Evolutionary conservation across 2,888 invertebrate genomes (phyloP).

Genomic region (Thymelicus sylvestris): DNA sequence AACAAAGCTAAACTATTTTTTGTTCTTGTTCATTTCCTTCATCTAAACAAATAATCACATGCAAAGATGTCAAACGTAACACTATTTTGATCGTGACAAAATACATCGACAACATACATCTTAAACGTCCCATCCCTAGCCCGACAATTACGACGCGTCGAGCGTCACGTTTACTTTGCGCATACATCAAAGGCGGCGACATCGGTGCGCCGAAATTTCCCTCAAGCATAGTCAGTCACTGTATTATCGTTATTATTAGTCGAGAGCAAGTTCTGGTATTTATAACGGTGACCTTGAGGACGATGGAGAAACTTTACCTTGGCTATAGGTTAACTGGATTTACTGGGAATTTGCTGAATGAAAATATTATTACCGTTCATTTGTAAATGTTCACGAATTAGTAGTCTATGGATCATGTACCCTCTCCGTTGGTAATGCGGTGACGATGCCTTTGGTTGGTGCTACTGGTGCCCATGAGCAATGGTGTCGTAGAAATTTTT

Average conservation of each 20-base stretch:
- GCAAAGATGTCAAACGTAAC: no score
- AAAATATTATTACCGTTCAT: no score
- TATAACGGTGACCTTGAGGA: not conserved
- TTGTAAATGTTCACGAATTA: no score
- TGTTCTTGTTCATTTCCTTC: no score
- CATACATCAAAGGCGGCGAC: constrained; percentile 67
- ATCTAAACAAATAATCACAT: no score
- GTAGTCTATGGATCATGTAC: no score
- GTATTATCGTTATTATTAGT: constrained; percentile 39
- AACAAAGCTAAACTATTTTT: no score
- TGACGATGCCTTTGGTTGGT: no score
- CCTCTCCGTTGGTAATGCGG: no score
- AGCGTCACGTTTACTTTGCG: constrained; percentile 74
- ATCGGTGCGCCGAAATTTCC: constrained; percentile 65
- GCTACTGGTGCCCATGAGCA: no score
- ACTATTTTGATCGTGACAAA: not conserved
- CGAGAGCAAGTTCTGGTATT: not conserved
- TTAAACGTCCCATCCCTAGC: constrained; percentile 23
- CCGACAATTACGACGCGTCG: constrained; percentile 46
- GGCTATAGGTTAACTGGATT: not conserved
- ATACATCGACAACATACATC: constrained; percentile 8
- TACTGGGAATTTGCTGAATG: no score
- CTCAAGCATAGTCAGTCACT: constrained; percentile 56
- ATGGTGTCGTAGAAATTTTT: no score
- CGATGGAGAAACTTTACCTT: not conserved